Conservation (phyloP, 2,888 invertebrate genomes). For the Tetragnatha montana region DNA sequence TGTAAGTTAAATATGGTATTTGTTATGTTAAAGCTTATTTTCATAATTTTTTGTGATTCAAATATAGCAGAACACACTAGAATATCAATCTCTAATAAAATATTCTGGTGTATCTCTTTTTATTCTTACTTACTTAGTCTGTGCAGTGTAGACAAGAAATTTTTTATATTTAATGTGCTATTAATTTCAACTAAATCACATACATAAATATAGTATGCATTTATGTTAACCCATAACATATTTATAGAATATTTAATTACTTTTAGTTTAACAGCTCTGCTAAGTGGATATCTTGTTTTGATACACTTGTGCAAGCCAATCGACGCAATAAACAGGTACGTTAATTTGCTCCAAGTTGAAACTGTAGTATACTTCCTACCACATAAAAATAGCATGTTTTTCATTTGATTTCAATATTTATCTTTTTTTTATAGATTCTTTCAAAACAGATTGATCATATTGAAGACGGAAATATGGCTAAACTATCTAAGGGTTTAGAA, state of each 20-base stretch:
- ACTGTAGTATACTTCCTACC: too few relatives aligned
- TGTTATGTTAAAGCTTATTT: background rate
- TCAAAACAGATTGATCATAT: conserved; percentile 76
- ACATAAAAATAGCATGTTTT: too few relatives aligned
- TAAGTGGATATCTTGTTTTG: conserved; percentile 75
- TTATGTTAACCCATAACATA: background rate
- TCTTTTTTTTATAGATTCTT: conserved; percentile 74
- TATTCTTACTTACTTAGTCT: too few relatives aligned
- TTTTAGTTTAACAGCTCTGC: conserved; percentile 76
- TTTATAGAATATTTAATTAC: conserved; percentile 17
- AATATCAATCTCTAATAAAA: background rate
- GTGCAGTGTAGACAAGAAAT: background rate
- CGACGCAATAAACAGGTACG: conserved; percentile 77
- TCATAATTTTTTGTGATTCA: background rate
- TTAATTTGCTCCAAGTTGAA: background rate
- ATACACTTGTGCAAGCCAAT: conserved; percentile 78
- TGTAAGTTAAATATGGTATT: background rate
- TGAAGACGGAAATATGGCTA: conserved; percentile 76
- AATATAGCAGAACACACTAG: background rate
- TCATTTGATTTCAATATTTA: background rate
- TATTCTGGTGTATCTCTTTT: too few relatives aligned
- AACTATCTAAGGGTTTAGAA: conserved; percentile 76
- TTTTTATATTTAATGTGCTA: background rate
- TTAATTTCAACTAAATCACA: too few relatives aligned
- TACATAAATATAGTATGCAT: background rate